A percentile compares a stretch with the other conserved stretches of the same genome.
phyloP scores from a whole-genome alignment of 2,888 invertebrate genomes.

The Listrodromus nycthemerus region DNA sequence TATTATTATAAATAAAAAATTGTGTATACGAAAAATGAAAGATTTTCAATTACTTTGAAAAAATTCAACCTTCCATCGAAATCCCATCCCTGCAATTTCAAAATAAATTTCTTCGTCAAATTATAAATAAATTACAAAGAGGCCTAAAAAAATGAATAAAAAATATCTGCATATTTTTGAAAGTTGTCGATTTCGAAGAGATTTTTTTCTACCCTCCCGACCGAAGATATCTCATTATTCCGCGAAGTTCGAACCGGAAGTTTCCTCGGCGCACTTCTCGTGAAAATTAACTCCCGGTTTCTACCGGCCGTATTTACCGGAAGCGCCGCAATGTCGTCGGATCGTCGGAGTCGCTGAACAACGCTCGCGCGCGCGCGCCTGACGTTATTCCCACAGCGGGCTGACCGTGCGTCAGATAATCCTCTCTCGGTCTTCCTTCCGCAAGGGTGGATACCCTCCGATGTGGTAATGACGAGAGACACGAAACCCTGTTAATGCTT shows the following conservation, averaged over 20 bases:
- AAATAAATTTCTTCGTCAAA: no score
- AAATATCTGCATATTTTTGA: no score
- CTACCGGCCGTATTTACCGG: neutral
- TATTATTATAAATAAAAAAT: neutral
- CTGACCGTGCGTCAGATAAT: slow-evolving; percentile 13
- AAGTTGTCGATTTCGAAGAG: no score
- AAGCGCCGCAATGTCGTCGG: neutral
- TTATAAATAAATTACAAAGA: no score
- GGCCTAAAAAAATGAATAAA: no score
- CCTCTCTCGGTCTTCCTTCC: slow-evolving; percentile 26
- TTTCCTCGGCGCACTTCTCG: no score
- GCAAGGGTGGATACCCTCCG: slow-evolving; percentile 52
- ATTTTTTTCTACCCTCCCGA: no score
- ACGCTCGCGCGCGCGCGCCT: neutral
- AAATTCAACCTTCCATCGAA: neutral
- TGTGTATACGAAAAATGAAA: neutral
- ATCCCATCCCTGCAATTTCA: neutral
- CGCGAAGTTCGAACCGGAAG: no score
- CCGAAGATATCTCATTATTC: no score
- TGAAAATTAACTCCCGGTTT: neutral
- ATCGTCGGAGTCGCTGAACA: neutral
- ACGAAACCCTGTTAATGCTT: slow-evolving; percentile 46
- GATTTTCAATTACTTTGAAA: neutral
- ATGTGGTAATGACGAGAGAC: slow-evolving; percentile 60
- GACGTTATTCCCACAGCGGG: slow-evolving; percentile 20